phyloP scores from a whole-genome alignment of 2,797 vertebrate genomes.

The Melanogrammus aeglefinus region DNA sequence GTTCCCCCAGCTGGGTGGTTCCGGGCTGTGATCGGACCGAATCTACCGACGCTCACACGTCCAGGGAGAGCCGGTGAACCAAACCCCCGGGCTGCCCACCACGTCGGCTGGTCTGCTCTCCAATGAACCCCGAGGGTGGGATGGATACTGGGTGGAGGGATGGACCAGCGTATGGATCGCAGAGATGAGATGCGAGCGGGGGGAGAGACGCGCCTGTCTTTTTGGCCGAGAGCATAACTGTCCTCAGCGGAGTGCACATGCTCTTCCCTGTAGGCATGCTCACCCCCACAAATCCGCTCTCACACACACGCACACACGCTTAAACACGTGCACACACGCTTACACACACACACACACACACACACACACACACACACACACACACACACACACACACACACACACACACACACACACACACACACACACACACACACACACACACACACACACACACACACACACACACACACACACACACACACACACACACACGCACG shows the following conservation, averaged over 20 bases:
- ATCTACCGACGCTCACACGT: background rate
- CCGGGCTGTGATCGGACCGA: background rate
- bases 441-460: no score
- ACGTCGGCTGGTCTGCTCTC: background rate
- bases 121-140: background rate
- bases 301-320: background rate
- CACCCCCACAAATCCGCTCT: no score
- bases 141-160: no score
- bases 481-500: background rate
- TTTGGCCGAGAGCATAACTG: background rate
- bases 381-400: no score
- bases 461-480: no score
- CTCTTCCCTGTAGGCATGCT: background rate
- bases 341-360: no score
- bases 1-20: background rate
- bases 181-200: background rate
- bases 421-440: background rate
- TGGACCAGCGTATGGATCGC: background rate
- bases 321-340: no score
- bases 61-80: background rate
- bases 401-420: no score
- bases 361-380: background rate
- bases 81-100: background rate
- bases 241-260: no score
- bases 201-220: background rate